Conservation (phyloP, 2,888 invertebrate species). For the Rhorus exstirpatorius region DNA sequence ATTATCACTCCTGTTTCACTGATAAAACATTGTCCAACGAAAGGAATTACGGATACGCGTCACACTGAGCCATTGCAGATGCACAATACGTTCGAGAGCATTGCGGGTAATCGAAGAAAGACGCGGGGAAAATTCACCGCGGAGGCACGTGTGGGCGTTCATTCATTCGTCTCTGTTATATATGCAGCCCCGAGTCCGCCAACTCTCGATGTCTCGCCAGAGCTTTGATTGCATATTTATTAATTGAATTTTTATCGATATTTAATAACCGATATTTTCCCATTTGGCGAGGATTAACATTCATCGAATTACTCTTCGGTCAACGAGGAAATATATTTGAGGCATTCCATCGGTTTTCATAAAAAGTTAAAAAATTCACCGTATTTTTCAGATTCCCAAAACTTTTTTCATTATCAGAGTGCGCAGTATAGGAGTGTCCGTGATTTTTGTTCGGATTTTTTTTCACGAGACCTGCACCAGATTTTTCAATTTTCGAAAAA, state of each 20-base stretch:
- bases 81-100: conserved; percentile 7
- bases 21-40: conserved; percentile 38
- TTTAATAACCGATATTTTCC: not conserved
- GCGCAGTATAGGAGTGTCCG: no score
- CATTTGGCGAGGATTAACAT: not conserved
- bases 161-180: conserved; percentile 59
- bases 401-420: no score
- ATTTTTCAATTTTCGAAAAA: no score
- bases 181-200: conserved; percentile 1
- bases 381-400: no score
- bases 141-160: conserved; percentile 61
- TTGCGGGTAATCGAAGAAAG: conserved; percentile 7
- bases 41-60: conserved; percentile 54
- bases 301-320: not conserved
- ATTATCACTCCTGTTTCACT: conserved; percentile 23
- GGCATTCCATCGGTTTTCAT: no score
- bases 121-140: conserved; percentile 43
- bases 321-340: not conserved
- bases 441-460: no score
- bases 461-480: no score
- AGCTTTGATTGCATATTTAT: conserved; percentile 3
- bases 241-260: conserved; percentile 7
- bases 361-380: no score
- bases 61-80: conserved; percentile 24
- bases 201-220: conserved; percentile 12